Conservation (phyloP, 2,888 invertebrate genomes). For the Esperia sulphurella region DNA sequence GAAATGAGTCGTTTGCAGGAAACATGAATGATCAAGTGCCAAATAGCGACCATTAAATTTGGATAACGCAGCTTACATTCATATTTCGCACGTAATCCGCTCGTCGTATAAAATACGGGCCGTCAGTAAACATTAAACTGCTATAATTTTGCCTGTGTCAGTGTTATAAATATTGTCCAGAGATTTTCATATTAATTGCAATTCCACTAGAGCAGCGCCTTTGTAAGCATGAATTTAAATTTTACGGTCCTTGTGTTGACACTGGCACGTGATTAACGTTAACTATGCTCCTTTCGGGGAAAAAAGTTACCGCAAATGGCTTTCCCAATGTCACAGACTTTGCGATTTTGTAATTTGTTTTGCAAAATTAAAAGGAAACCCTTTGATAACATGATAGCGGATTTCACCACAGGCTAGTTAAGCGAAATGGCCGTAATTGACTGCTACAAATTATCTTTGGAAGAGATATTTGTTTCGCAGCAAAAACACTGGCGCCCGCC, state of each 20-base stretch:
- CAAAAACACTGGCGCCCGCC: slow-evolving; percentile 32
- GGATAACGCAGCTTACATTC: slow-evolving; percentile 55
- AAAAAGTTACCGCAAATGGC: too few species aligned
- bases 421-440: slow-evolving; percentile 34
- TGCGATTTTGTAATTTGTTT: too few species aligned
- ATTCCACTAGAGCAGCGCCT: slow-evolving; percentile 46
- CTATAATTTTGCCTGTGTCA: slow-evolving; percentile 60
- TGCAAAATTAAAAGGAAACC: not conserved
- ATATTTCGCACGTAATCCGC: slow-evolving; percentile 65
- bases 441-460: slow-evolving; percentile 38
- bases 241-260: slow-evolving; percentile 36
- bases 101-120: slow-evolving; percentile 64
- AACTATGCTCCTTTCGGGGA: too few species aligned
- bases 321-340: too few species aligned
- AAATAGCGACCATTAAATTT: slow-evolving; percentile 61
- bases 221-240: slow-evolving; percentile 55
- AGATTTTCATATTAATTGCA: slow-evolving; percentile 68
- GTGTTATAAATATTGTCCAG: slow-evolving; percentile 64
- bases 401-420: slow-evolving; percentile 18
- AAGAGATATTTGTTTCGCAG: slow-evolving; percentile 36
- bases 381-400: slow-evolving; percentile 7
- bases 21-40: slow-evolving; percentile 56
- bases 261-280: not conserved
- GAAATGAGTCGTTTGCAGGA: slow-evolving; percentile 45
- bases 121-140: slow-evolving; percentile 69